phyloP scores from a whole-genome alignment of 1,140 invertebrate species.

The Armadillidium nasatum region DNA sequence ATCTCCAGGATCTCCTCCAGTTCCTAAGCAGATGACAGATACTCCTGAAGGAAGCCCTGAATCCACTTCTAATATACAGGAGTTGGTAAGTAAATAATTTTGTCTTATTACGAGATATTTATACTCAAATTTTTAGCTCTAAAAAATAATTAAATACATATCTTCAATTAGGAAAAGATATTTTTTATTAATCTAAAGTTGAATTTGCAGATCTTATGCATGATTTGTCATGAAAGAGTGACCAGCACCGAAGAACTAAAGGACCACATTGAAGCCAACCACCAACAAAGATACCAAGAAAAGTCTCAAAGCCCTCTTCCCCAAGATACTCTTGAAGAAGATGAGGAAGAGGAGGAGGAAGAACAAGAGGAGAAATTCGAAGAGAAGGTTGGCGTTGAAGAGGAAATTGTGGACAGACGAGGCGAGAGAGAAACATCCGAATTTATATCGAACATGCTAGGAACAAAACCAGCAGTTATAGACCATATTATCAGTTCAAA shows the following conservation, averaged over 20 bases:
- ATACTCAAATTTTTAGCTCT: no score
- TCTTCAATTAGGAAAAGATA: background rate
- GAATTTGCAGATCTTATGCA: constrained; percentile 69
- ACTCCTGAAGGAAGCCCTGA: no score
- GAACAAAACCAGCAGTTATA: constrained; percentile 77
- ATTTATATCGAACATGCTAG: constrained; percentile 80
- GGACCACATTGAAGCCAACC: constrained; percentile 77
- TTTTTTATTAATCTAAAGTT: constrained; percentile 23
- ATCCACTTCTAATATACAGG: no score
- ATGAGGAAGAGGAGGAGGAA: constrained; percentile 25
- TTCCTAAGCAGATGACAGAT: no score
- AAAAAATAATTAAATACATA: no score
- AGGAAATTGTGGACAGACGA: background rate
- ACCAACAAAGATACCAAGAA: background rate
- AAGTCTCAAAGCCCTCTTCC: constrained; percentile 22
- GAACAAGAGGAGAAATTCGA: constrained; percentile 50
- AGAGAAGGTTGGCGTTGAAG: constrained; percentile 45
- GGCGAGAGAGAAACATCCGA: constrained; percentile 53
- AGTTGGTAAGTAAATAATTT: no score
- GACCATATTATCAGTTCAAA: constrained; percentile 72
- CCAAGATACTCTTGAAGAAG: constrained; percentile 10
- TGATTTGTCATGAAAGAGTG: constrained; percentile 84
- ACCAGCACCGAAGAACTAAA: constrained; percentile 89
- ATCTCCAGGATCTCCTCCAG: background rate
- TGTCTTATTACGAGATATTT: no score